These are phyloP conservation scores for Geodia barretti DNA, from an alignment of 37 sponge, comb jelly and placozoan species.

Conservation along the genomic window DNA sequence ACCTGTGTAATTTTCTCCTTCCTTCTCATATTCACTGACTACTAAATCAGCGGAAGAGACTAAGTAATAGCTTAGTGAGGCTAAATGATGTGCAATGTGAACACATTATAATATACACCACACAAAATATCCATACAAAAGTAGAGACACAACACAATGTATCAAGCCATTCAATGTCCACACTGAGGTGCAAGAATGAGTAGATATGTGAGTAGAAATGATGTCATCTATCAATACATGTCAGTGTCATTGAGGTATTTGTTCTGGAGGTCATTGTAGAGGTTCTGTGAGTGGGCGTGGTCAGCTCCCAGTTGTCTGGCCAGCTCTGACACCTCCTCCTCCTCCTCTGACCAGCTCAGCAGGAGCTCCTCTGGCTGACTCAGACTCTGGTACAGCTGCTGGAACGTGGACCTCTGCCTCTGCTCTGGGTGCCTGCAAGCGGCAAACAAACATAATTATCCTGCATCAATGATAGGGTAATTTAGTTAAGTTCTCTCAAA, in stretches of 20 bases:
- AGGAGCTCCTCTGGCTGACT: neutral
- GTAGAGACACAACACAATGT: too few species aligned
- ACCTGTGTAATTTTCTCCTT: too few species aligned
- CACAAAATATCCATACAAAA: neutral
- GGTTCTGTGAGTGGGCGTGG: neutral
- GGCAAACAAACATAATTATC: neutral
- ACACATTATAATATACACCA: neutral
- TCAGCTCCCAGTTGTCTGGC: neutral
- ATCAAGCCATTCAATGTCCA: too few species aligned
- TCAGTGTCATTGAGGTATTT: neutral
- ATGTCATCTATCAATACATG: neutral
- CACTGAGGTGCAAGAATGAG: too few species aligned
- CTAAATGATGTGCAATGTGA: neutral
- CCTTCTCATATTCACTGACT: too few species aligned
- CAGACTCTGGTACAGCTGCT: neutral
- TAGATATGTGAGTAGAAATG: neutral
- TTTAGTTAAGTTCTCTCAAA: too few species aligned
- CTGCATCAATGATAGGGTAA: neutral
- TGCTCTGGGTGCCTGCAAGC: neutral
- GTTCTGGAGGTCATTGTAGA: neutral
- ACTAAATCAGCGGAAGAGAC: neutral
- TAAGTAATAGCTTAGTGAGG: neutral
- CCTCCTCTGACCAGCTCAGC: slow-evolving; percentile 4
- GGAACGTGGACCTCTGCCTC: neutral
- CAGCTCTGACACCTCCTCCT: neutral